phyloP scores from a whole-genome alignment of 2,113 vertebrate species.

The Pangasianodon gigas region DNA sequence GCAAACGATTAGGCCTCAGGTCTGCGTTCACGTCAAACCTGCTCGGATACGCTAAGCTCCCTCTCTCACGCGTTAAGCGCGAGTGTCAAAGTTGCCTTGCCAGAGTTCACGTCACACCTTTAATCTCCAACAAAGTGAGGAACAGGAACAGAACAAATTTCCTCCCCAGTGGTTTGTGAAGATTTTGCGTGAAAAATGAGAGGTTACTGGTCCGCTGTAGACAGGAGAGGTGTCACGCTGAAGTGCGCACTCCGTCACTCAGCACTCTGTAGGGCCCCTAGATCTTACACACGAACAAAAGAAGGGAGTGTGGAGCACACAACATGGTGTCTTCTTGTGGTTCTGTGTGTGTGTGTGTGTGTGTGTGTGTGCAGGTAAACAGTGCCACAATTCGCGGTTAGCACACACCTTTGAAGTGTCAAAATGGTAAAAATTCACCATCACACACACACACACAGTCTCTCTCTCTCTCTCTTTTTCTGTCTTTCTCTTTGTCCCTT shows the following conservation, averaged over 20 bases:
- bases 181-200: neutral
- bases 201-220: neutral
- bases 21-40: constrained; percentile 9
- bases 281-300: neutral
- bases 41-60: neutral
- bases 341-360: neutral
- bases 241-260: neutral
- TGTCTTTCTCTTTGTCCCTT: constrained; percentile 6
- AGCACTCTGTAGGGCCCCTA: neutral
- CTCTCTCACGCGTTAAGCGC: neutral
- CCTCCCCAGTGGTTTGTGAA: neutral
- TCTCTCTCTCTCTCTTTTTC: neutral
- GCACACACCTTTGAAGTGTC: neutral
- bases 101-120: no score
- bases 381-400: no score
- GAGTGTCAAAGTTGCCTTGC: neutral
- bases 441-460: neutral
- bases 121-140: neutral
- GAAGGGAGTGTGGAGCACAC: neutral
- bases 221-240: neutral
- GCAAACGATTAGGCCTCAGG: constrained; percentile 10
- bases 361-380: no score
- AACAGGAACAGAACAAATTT: neutral
- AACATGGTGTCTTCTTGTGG: neutral
- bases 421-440: neutral